Base-by-base conservation (phyloP, 2,797 vertebrate genomes). In the Xenopus petersii region DNA sequence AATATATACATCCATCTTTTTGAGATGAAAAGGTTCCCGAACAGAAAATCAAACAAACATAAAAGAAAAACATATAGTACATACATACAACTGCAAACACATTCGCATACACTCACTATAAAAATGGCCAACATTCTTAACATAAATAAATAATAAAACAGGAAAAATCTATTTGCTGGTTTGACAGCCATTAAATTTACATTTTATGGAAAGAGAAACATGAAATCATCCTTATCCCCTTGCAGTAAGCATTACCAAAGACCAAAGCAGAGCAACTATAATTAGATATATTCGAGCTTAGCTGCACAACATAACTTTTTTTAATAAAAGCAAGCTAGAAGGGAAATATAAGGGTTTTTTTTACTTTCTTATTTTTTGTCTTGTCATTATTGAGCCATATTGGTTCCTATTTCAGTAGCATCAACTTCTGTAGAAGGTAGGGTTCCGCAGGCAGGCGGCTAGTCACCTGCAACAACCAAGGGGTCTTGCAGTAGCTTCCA, bases 381-480 rank as follows among this genome's bases (percentile, higher is more conserved):
- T 90, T 88, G 83, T 74, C 54, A 56, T 67, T 60, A 69, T 75
- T 36, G 73, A 75, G 72, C 73, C 58, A 49, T 69, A 80, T 48
- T 79, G 51, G 64, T 75, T 75, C 76, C 81, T 80, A 30, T 81
- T 83, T 85, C 85, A 84, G 85, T 83, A 79, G 49, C 83, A 88
- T 99, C 94, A 99, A 89, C 95, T 94, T 91, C 95, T 94, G 93
- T 98, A 99, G 95, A 98, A 99, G 87, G 93, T 87, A 83, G 97
- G 97, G 94, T 97, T 98, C 91, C 97, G 95, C 93, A 99, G 94
- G 95, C 98, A 98, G 97, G 97, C 97, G 90, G 98, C 96, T 99
- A 99, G 98, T 99, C 98, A 98, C 97, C 98, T 99, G 96, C 98
- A 99, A 93, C 98, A 99, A 92, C 98, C 97, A 81, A 99, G 93